Evolutionary conservation across 2,888 invertebrate genomes (phyloP).

Genomic region (Pollenia angustigena): DNA sequence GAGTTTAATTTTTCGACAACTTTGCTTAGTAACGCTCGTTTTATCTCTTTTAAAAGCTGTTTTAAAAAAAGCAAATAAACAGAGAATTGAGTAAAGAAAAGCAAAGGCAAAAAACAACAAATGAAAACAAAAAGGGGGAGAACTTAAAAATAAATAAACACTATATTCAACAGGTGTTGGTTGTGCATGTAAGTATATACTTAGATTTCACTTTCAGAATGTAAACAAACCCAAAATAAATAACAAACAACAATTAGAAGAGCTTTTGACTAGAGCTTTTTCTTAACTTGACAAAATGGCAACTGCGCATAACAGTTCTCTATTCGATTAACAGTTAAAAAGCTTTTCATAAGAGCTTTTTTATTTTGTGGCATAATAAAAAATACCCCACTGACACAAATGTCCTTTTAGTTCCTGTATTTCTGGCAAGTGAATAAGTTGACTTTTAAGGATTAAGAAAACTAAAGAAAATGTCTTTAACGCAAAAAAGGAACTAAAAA

Average conservation of each 20-base stretch:
- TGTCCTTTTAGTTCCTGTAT: conserved; percentile 57
- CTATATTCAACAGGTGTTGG: conserved; percentile 48
- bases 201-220: conserved; percentile 26
- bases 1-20: conserved; percentile 3
- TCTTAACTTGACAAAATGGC: conserved; percentile 29
- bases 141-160: conserved; percentile 15
- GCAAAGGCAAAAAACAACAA: neutral
- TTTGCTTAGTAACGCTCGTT: neutral
- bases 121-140: neutral
- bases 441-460: conserved; percentile 27
- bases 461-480: conserved; percentile 16
- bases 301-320: conserved; percentile 60
- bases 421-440: conserved; percentile 54
- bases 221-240: conserved; percentile 23
- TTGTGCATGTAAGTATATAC: neutral
- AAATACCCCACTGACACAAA: conserved; percentile 66
- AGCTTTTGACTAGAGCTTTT: conserved; percentile 61
- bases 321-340: conserved; percentile 33
- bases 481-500: neutral
- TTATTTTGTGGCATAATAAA: neutral
- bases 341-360: conserved; percentile 25
- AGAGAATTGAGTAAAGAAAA: neutral
- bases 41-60: neutral
- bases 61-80: neutral
- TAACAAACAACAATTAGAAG: neutral